phyloP scores from a whole-genome alignment of 2,797 vertebrate species.

The Pipistrellus pygmaeus region DNA sequence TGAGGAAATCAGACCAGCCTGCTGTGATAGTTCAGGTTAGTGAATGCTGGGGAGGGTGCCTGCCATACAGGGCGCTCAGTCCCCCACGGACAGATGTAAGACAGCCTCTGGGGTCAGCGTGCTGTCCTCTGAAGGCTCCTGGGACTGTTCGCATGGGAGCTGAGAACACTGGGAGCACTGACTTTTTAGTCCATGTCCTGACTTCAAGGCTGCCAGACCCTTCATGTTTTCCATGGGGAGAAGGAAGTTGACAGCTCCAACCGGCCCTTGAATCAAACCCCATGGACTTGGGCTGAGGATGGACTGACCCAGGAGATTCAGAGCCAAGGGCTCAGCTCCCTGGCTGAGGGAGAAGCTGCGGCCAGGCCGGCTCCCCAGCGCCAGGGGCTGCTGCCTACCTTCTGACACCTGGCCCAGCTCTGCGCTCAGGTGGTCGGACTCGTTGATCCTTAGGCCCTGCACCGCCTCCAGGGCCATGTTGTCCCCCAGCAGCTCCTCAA shows the following conservation, averaged over 20 bases:
- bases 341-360: fast-evolving
- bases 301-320: neutral
- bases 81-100: neutral
- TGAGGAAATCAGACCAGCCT: neutral
- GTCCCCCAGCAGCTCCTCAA: conserved; percentile 97
- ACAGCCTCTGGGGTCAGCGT: neutral
- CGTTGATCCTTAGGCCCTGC: conserved; percentile 98
- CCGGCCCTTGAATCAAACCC: conserved; percentile 23
- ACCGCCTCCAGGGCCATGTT: conserved; percentile 97
- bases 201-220: conserved; percentile 3
- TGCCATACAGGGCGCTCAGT: neutral
- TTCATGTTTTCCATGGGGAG: neutral
- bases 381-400: conserved; percentile 83
- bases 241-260: conserved; percentile 16
- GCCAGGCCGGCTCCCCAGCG: neutral
- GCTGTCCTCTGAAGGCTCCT: neutral
- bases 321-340: neutral
- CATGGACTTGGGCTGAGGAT: neutral
- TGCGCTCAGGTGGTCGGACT: conserved; percentile 96
- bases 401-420: conserved; percentile 96
- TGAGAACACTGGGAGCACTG: neutral
- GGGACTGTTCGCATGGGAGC: conserved; percentile 19
- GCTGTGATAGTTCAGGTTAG: neutral
- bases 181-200: conserved; percentile 19
- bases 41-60: conserved; percentile 5